Percentiles rank a stretch among this genome's conserved stretches.
phyloP scores from a whole-genome alignment of 2,113 vertebrate species.

The Poeciliopsis prolifica region DNA sequence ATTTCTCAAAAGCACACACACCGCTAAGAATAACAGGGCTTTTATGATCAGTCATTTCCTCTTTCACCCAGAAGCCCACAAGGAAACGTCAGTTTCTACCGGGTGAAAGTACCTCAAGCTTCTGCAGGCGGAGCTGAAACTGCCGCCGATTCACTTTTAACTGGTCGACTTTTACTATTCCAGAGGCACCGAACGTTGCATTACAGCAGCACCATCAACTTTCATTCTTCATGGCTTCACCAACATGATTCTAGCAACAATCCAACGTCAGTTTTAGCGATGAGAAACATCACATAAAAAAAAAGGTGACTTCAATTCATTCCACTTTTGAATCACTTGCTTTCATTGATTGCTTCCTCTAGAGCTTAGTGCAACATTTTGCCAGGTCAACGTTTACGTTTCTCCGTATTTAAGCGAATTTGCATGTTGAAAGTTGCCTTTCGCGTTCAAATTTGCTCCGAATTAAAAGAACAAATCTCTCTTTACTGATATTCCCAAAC shows the following conservation, averaged over 20 bases:
- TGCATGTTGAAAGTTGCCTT: neutral
- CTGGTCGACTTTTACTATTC: neutral
- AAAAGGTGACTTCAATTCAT: neutral
- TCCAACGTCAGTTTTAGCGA: neutral
- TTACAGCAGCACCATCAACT: neutral
- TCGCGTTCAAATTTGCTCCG: neutral
- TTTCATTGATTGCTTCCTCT: neutral
- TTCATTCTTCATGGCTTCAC: neutral
- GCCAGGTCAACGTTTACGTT: neutral
- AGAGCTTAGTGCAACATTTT: neutral
- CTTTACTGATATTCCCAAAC: neutral
- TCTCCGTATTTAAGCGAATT: neutral
- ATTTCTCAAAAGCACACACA: neutral
- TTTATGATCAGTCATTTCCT: slow-evolving; percentile 1
- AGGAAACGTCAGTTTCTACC: neutral
- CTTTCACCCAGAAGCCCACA: neutral
- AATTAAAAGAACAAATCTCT: neutral
- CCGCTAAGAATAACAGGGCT: neutral
- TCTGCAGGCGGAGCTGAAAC: neutral
- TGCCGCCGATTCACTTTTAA: neutral
- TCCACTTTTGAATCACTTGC: neutral
- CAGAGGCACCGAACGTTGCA: neutral
- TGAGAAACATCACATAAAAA: neutral
- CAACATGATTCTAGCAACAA: neutral
- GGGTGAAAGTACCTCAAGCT: slow-evolving; percentile 36